Percentiles rank a stretch among this genome's conserved stretches.
Evolutionary conservation across 2,888 invertebrate species (phyloP).

Genomic region (Mechanitis messenoides): DNA sequence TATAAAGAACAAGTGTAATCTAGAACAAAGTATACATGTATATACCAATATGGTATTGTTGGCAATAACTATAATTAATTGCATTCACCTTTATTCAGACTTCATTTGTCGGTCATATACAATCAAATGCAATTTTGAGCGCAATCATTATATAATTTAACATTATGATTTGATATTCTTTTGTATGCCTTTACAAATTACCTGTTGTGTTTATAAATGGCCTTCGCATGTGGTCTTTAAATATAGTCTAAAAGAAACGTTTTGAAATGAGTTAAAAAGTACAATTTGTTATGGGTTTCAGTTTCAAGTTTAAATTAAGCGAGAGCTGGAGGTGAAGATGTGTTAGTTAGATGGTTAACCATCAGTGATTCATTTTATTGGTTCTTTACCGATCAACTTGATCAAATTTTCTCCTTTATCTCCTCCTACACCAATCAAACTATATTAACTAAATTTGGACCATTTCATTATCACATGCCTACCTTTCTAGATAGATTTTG

Average conservation of each 20-base stretch:
- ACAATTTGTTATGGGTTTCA: slow-evolving; percentile 18
- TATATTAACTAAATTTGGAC: too few species aligned
- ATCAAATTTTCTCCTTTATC: too few species aligned
- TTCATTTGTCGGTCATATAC: slow-evolving; percentile 22
- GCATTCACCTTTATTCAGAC: slow-evolving; percentile 21
- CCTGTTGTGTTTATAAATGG: slow-evolving; percentile 9
- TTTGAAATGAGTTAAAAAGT: slow-evolving; percentile 27
- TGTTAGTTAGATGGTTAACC: neutral
- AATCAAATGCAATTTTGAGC: slow-evolving; percentile 15
- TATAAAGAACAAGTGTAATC: slow-evolving; percentile 35
- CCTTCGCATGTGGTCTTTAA: slow-evolving; percentile 26
- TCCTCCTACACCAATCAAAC: too few species aligned
- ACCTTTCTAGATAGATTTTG: too few species aligned
- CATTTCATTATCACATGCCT: too few species aligned
- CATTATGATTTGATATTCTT: slow-evolving; percentile 40
- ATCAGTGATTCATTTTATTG: slow-evolving; percentile 15
- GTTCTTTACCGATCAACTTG: too few species aligned
- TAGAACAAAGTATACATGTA: neutral
- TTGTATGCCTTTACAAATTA: slow-evolving; percentile 39
- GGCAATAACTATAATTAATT: slow-evolving; percentile 16
- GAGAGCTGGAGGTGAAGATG: slow-evolving; percentile 25
- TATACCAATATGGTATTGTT: neutral
- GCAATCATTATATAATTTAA: slow-evolving; percentile 39
- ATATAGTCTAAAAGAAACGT: slow-evolving; percentile 24
- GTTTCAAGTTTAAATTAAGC: slow-evolving; percentile 29